Evolutionary conservation across 2,797 vertebrate species (phyloP), one percentile per base, ranked within the genome.

Genomic region (Dryobates pubescens): DNA sequence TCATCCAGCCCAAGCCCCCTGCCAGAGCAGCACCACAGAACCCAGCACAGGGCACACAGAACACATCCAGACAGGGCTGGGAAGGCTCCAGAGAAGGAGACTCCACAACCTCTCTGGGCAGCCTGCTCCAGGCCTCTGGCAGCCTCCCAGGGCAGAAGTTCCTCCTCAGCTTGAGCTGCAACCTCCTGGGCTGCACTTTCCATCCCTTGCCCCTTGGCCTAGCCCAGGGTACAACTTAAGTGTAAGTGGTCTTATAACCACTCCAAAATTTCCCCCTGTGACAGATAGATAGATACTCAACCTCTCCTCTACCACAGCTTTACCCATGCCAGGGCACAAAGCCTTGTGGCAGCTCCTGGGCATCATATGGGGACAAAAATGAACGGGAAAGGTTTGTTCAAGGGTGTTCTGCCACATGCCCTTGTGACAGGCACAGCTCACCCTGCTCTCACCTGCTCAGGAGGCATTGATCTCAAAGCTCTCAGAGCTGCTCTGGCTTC

Each of bases 361-460:
- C 53, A 24, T 6, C 27, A 3, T 0, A 7, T 18, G 17, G 69
- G 47, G 56, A 58, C 19, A 32, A 45, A 45, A 78, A 5, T 0
- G 0, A n/a, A 27, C 0, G 1, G 9, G 22, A 62, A 58, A 43
- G 10, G 24, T 7, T 22, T 2, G 13, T 32, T 80, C 51, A n/a
- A 2, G 17, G 10, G 3, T 29, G 32, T 57, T 26, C 38, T 36
- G 41, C n/a, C 3, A 0, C 56, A 62, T 34, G 10, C 14, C 22
- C 73, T 67, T 29, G 23, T 5, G 32, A 17, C 8, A 3, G 0
- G 9, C 61, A 47, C 32, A 36, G 54, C 24, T 71, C 24, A 11
- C 23, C 5, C 20, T 51, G 34, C 5, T 49, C 53, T 76, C n/a
- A 14, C 67, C 43, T 56, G 20, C 62, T 43, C 2, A 1, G 72